phyloP scores from a whole-genome alignment of 2,888 invertebrate genomes.

The Anodontia alba region DNA sequence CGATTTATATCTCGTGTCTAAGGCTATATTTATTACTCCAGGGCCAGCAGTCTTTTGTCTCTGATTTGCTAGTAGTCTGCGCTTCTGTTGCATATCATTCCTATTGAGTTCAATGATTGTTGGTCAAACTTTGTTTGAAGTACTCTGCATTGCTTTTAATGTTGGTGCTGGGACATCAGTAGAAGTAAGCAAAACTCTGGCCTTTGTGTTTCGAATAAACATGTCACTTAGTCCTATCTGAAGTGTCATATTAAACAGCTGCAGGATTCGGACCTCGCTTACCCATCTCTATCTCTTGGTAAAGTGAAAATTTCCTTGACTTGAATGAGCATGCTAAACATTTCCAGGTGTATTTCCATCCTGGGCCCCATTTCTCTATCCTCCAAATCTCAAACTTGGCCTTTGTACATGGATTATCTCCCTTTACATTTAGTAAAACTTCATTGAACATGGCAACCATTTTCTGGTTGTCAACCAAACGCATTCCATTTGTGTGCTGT shows the following conservation, averaged over 20 bases:
- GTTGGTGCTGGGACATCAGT: not conserved
- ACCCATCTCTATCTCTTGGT: too few relatives aligned
- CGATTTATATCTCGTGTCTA: conserved; percentile 17
- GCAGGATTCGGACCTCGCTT: not conserved
- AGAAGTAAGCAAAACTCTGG: not conserved
- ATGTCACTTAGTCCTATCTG: not conserved
- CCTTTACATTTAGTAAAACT: too few relatives aligned
- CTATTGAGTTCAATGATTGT: not conserved
- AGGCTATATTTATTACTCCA: not conserved
- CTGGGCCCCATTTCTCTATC: too few relatives aligned
- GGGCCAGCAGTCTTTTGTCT: not conserved
- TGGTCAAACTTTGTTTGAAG: not conserved
- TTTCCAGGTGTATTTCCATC: too few relatives aligned
- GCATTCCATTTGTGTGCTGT: too few relatives aligned
- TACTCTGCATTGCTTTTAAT: not conserved
- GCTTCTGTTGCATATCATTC: conserved; percentile 16
- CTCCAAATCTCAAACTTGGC: too few relatives aligned
- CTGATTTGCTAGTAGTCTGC: not conserved
- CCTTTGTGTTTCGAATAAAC: not conserved
- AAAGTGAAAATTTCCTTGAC: too few relatives aligned
- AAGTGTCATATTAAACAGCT: not conserved
- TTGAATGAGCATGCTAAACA: too few relatives aligned
- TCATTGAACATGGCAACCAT: too few relatives aligned
- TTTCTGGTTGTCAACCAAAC: too few relatives aligned
- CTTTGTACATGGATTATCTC: too few relatives aligned